Evolutionary conservation across 2,888 invertebrate species (phyloP).

Genomic region (Heliconius sara): DNA sequence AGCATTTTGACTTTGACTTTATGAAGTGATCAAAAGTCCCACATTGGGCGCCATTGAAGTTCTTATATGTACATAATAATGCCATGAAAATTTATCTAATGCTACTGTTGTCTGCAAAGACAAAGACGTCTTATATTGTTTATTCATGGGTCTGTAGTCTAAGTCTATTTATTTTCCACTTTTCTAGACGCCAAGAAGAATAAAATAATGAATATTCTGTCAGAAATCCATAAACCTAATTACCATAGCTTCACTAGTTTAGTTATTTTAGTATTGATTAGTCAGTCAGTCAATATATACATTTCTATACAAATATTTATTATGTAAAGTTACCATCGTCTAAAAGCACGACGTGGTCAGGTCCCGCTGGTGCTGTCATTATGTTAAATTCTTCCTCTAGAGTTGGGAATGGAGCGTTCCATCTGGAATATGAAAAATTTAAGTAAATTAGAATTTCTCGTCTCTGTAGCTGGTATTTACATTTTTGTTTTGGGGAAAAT

Average conservation of each 20-base stretch:
- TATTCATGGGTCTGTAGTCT: too few species aligned
- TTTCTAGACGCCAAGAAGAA: too few species aligned
- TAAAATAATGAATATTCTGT: too few species aligned
- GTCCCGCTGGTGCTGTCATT: constrained; percentile 89
- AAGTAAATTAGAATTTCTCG: background rate
- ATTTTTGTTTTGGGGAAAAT: too few species aligned
- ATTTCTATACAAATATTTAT: background rate
- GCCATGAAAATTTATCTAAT: background rate
- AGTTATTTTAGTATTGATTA: too few species aligned
- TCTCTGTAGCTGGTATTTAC: too few species aligned
- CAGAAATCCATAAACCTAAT: too few species aligned
- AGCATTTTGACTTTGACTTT: background rate
- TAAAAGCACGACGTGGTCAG: constrained; percentile 89
- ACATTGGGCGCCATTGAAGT: constrained; percentile 30
- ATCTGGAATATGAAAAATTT: constrained; percentile 81
- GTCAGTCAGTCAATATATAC: too few species aligned
- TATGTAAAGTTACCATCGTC: constrained; percentile 86
- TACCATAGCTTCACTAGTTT: too few species aligned
- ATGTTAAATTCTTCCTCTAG: constrained; percentile 98
- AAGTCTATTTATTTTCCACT: too few species aligned
- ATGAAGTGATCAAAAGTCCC: background rate
- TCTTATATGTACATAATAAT: background rate
- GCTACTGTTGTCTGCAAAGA: background rate
- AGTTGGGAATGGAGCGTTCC: constrained; percentile 95
- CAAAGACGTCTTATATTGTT: too few species aligned